Percentiles rank a stretch among this genome's conserved stretches.
Evolutionary conservation across 2,113 vertebrate species (phyloP).

Genomic region (Pagrus major): DNA sequence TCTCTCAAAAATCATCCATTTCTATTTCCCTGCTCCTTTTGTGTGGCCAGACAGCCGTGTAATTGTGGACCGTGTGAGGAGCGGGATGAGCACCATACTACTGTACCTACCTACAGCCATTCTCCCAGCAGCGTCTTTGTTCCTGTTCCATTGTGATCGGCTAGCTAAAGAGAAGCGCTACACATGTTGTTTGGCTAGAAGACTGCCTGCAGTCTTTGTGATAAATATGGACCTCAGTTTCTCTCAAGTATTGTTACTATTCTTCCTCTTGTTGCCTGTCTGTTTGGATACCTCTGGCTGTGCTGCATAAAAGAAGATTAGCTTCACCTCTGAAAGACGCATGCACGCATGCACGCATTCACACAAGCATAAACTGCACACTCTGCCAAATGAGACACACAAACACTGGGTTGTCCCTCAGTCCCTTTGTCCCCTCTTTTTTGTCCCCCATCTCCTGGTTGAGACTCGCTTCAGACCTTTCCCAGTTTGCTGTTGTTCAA

Average conservation of each 20-base stretch:
- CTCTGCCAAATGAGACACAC: background rate
- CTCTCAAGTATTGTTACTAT: conserved; percentile 67
- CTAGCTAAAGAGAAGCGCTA: conserved; percentile 61
- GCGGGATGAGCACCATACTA: conserved; percentile 51
- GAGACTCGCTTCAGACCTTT: conserved; percentile 1
- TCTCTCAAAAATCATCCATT: conserved; percentile 65
- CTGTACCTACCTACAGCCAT: conserved; percentile 60
- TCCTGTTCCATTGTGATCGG: conserved; percentile 61
- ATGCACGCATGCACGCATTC: conserved; percentile 35
- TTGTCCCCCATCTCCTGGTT: conserved; percentile 13
- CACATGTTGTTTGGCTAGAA: conserved; percentile 73
- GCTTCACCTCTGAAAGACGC: conserved; percentile 62
- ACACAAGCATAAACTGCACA: conserved; percentile 35
- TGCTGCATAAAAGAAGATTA: conserved; percentile 71
- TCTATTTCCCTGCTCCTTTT: conserved; percentile 70
- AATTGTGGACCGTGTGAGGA: conserved; percentile 72
- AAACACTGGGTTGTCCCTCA: conserved; percentile 8
- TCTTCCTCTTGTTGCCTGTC: conserved; percentile 57
- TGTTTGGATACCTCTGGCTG: conserved; percentile 67
- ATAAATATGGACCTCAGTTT: conserved; percentile 74
- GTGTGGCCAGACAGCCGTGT: conserved; percentile 71
- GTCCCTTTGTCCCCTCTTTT: conserved; percentile 22
- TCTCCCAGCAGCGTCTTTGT: conserved; percentile 69
- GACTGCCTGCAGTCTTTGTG: conserved; percentile 80
- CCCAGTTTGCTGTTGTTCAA: conserved; percentile 9